phyloP scores from a whole-genome alignment of 30 jellyfish, hydroid and myxozoan genomes.

The Aurelia aurita region DNA sequence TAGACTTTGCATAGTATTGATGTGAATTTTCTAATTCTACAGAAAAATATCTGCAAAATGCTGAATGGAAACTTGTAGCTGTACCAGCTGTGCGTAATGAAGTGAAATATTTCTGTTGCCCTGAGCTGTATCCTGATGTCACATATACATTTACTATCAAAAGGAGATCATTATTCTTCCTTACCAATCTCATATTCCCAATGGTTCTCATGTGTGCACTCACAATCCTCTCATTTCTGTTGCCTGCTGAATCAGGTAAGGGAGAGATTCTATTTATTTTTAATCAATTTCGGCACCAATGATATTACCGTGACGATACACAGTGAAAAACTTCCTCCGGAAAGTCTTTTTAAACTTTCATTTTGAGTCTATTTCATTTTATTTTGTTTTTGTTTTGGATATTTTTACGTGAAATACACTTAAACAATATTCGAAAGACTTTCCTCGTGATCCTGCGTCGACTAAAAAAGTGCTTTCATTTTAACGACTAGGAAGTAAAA shows the following conservation, averaged over 20 bases:
- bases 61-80: conserved; percentile 76
- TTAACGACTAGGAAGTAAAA: too few relatives aligned
- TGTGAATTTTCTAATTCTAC: background rate
- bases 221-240: conserved; percentile 72
- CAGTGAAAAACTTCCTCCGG: too few relatives aligned
- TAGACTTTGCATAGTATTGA: background rate
- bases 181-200: conserved; percentile 73
- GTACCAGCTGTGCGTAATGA: conserved; percentile 74
- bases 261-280: too few relatives aligned
- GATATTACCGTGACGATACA: too few relatives aligned
- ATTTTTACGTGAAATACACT: too few relatives aligned
- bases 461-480: too few relatives aligned
- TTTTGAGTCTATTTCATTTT: too few relatives aligned
- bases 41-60: conserved; percentile 60
- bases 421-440: too few relatives aligned
- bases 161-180: conserved; percentile 68
- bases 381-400: too few relatives aligned
- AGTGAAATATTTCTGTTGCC: conserved; percentile 73
- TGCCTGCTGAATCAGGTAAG: conserved; percentile 89
- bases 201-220: conserved; percentile 72
- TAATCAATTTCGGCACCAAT: too few relatives aligned
- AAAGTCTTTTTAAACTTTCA: too few relatives aligned
- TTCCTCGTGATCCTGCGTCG: too few relatives aligned
- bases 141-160: conserved; percentile 58
- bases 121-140: conserved; percentile 77